Conservation (phyloP, 35 echinoderm and acorn worm species). For the Stichopus chloronotus region DNA sequence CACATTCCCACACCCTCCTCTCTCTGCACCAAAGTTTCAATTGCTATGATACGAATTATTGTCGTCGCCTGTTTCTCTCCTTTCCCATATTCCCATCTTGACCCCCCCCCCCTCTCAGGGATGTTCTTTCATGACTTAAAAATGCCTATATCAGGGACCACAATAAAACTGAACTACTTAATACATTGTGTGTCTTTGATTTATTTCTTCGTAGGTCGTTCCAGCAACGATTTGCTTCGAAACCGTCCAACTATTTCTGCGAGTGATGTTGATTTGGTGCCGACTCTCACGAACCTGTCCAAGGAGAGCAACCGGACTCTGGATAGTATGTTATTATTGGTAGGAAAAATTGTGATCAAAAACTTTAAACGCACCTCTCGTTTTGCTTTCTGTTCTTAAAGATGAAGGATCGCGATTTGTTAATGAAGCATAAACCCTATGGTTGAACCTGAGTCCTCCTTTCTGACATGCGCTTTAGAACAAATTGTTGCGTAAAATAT, state of each 20-base stretch:
- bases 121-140: neutral
- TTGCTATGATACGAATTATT: too few relatives aligned
- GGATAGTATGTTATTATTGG: conserved; percentile 10
- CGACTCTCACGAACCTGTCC: neutral
- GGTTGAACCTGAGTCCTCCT: neutral
- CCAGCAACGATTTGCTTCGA: neutral
- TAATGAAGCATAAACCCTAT: neutral
- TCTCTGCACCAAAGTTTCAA: too few relatives aligned
- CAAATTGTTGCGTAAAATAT: neutral
- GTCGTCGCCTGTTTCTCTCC: too few relatives aligned
- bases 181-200: neutral
- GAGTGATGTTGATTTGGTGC: neutral
- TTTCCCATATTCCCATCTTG: too few relatives aligned
- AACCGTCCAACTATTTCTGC: neutral
- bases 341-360: neutral
- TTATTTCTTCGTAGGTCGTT: neutral
- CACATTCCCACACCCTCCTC: too few relatives aligned
- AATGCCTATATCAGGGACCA: neutral
- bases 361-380: neutral
- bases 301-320: neutral
- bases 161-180: neutral
- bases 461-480: neutral
- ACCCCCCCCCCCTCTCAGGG: neutral
- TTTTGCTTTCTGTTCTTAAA: neutral
- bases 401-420: neutral